Evolutionary conservation across 2,113 vertebrate species (phyloP).

Genomic region (Octodon degus): DNA sequence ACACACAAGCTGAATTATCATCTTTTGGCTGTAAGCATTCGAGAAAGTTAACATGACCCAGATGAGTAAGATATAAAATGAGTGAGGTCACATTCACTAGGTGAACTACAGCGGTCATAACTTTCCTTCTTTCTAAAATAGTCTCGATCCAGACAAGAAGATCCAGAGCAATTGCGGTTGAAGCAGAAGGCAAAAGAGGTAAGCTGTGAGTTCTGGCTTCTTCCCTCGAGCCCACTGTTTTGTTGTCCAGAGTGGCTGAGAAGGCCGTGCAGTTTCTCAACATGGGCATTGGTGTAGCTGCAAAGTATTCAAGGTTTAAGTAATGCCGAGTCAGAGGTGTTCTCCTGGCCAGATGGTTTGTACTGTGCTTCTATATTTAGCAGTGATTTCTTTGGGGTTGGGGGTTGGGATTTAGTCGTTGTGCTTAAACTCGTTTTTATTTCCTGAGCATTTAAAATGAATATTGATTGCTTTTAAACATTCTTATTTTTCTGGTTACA

Average conservation of each 20-base stretch:
- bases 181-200: conserved; percentile 98
- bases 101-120: neutral
- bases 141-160: conserved; percentile 96
- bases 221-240: accelerated
- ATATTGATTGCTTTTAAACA: neutral
- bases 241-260: accelerated
- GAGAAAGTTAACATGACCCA: accelerated
- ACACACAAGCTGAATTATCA: accelerated
- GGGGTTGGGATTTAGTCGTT: accelerated
- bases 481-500: neutral
- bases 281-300: accelerated
- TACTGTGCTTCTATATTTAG: neutral
- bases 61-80: accelerated
- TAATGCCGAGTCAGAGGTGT: neutral
- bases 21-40: neutral
- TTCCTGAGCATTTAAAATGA: neutral
- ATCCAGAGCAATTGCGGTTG: conserved; percentile 93
- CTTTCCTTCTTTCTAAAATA: conserved; percentile 76
- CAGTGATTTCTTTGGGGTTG: neutral
- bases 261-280: accelerated
- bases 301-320: too few relatives aligned
- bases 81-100: neutral
- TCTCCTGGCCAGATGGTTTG: neutral
- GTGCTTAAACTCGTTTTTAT: neutral
- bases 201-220: neutral